Evolutionary conservation across 2,113 vertebrate genomes (phyloP).

Genomic region (Sceloporus tristichus): DNA sequence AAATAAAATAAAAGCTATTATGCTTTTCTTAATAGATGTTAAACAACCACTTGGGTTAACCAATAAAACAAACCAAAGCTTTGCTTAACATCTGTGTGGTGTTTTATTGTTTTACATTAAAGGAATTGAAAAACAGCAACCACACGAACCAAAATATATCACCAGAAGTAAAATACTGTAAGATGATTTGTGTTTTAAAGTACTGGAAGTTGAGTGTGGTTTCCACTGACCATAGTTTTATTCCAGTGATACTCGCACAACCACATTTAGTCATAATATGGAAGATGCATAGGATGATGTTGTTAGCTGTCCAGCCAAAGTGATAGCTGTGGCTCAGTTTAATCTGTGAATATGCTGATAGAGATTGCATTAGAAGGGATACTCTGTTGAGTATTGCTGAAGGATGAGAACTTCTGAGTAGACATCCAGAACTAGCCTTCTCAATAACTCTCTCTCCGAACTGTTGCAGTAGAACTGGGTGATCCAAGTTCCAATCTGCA

Average conservation of each 20-base stretch:
- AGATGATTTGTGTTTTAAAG: neutral
- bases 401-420: neutral
- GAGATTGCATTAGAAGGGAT: rapidly evolving
- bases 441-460: too few relatives aligned
- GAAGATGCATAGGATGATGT: neutral
- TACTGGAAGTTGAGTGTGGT: rapidly evolving
- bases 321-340: neutral
- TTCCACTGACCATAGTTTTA: neutral
- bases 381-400: neutral
- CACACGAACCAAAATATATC: neutral
- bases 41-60: neutral
- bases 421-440: neutral
- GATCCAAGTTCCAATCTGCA: neutral
- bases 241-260: conserved; percentile 29
- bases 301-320: conserved; percentile 28
- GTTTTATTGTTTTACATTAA: conserved; percentile 46
- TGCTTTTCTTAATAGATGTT: neutral
- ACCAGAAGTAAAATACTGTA: neutral
- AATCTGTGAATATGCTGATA: neutral
- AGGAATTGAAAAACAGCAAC: conserved; percentile 1
- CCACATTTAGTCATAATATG: conserved; percentile 24
- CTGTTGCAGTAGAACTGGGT: too few relatives aligned
- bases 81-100: neutral
- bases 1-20: neutral
- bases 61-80: neutral